Conservation (phyloP, 2,797 vertebrate genomes). For the Knipowitschia caucasica region DNA sequence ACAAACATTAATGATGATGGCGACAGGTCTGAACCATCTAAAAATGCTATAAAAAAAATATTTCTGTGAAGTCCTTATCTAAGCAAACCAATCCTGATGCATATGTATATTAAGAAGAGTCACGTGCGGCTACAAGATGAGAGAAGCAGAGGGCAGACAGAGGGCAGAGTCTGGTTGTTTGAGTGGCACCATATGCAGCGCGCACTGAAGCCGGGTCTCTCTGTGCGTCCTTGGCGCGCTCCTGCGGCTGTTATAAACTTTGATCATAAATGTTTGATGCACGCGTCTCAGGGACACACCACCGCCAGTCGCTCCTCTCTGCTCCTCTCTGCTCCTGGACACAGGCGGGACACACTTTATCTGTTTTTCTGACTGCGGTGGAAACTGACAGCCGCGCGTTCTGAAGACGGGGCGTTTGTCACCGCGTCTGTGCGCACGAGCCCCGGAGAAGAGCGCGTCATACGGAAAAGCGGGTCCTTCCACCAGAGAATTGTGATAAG, state of each 20-base stretch:
- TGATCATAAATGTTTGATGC: background rate
- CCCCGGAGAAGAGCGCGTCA: constrained; percentile 18
- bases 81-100: too few species aligned
- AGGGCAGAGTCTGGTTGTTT: constrained; percentile 14
- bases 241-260: constrained; percentile 22
- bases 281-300: constrained; percentile 11
- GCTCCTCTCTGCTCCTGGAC: constrained; percentile 15
- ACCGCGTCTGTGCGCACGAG: constrained; percentile 16
- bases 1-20: too few species aligned
- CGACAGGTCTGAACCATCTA: too few species aligned
- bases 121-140: background rate
- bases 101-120: background rate
- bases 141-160: background rate
- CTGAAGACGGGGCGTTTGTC: constrained; percentile 25
- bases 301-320: constrained; percentile 17
- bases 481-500: background rate
- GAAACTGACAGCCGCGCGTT: constrained; percentile 62
- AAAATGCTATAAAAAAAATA: too few species aligned
- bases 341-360: constrained; percentile 27
- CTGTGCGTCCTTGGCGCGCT: constrained; percentile 34
- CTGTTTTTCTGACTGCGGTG: constrained; percentile 67
- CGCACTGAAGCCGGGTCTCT: constrained; percentile 6
- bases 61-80: too few species aligned
- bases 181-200: constrained; percentile 47
- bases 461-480: constrained; percentile 25